Evolutionary conservation across 2,888 invertebrate species (phyloP), one percentile per base, ranked within the genome.

Genomic region (Rapana venosa): DNA sequence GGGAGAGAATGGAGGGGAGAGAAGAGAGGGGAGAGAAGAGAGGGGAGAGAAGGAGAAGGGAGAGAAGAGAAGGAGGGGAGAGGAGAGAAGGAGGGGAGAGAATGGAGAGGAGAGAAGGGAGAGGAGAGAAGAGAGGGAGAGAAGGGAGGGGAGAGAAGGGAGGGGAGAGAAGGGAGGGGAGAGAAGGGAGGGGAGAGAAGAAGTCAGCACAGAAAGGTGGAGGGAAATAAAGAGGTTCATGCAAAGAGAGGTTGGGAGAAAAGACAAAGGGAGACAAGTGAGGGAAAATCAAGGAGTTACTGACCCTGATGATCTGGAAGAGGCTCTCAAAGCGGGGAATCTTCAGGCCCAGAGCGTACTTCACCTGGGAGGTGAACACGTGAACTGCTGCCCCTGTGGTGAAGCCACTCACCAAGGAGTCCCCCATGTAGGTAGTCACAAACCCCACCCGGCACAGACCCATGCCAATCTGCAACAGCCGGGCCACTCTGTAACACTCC

Each of bases 321-420:
- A 94, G 90, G 85, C 94, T 95, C n/a, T 93, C 92, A 47, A 93
- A 94, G 58, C 94, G 90, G 8, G 93, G 93, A 13, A 95, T 93
- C 56, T 92, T 93, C 35, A 95, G 90, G 17, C 96, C 97, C 87
- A 97, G 94, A 5, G 96, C 94, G 92, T 96, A 95, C 92, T 96
- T 96, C 96, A 97, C 94, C 96, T 98, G 98, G 0, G 98, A 98
- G 0, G 97, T 97, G 66, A 98, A 97, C 22, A 98, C 98, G 95
- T 98, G 98, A 93, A 98, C 97, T 0, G 98, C 98, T 6, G 98
- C 98, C 0, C 98, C 98, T 1, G 98, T 98, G 2, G 98, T 98
- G 96, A 98, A 98, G 0, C 98, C 98, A 89, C 98, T 98, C 35
- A 98, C 98, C 93, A 98, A 96, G 1, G 96, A 94, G 90, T 96